A percentile compares a stretch with the other conserved stretches of the same genome.
Evolutionary conservation across 2,888 invertebrate genomes (phyloP).

Genomic region (Asteroscopus sphinx): DNA sequence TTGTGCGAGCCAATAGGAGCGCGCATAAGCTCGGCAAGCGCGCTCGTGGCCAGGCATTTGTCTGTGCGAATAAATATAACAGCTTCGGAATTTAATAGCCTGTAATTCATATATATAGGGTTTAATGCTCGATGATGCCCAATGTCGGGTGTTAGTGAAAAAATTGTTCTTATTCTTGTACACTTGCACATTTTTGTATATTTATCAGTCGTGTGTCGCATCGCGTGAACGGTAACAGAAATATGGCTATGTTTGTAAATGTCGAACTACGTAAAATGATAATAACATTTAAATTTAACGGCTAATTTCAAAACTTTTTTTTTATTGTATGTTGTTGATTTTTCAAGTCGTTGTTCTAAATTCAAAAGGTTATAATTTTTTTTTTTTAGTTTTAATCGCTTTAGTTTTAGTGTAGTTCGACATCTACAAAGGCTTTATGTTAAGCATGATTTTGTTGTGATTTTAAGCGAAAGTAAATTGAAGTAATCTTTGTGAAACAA

Average conservation of each 20-base stretch:
- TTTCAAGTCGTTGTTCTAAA: slow-evolving; percentile 27
- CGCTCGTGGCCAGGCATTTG: too few species aligned
- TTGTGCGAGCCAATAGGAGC: too few species aligned
- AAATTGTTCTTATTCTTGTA: slow-evolving; percentile 43
- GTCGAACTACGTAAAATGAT: slow-evolving; percentile 39
- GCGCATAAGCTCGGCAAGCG: too few species aligned
- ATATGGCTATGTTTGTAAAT: slow-evolving; percentile 40
- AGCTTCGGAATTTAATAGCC: too few species aligned
- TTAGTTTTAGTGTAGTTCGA: slow-evolving; percentile 49
- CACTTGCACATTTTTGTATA: slow-evolving; percentile 52
- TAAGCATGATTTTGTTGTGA: slow-evolving; percentile 71
- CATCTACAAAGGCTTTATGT: slow-evolving; percentile 61
- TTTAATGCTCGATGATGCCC: too few species aligned
- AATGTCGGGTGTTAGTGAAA: slow-evolving; percentile 21
- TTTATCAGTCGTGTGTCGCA: slow-evolving; percentile 35
- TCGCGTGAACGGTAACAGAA: slow-evolving; percentile 41
- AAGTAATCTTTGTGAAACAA: slow-evolving; percentile 73
- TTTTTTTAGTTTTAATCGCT: slow-evolving; percentile 2
- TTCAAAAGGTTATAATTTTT: slow-evolving; percentile 19
- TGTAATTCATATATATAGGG: too few species aligned
- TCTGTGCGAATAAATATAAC: too few species aligned
- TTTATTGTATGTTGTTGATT: slow-evolving; percentile 6
- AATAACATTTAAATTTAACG: slow-evolving; percentile 6
- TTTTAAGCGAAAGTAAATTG: slow-evolving; percentile 77
- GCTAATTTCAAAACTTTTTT: slow-evolving; percentile 15